Percentiles rank a stretch among this genome's conserved stretches.
These are phyloP conservation scores for Abramis brama DNA, from an alignment of 2,113 vertebrate genomes.

Conservation along the genomic window DNA sequence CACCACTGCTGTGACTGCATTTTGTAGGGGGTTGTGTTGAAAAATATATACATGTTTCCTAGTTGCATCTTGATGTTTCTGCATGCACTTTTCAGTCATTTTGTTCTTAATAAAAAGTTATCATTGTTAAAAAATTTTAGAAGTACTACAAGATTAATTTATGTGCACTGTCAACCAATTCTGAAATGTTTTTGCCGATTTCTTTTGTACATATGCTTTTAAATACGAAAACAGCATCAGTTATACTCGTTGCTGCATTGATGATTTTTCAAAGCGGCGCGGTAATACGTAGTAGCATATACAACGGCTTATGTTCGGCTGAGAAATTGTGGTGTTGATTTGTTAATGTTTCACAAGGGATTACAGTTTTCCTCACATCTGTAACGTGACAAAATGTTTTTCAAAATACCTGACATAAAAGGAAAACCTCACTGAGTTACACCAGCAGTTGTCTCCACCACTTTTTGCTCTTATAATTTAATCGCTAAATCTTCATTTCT, in stretches of 20 bases:
- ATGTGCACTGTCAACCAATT: conserved; percentile 61
- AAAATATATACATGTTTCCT: conserved; percentile 52
- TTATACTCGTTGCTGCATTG: conserved; percentile 43
- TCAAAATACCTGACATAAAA: neutral
- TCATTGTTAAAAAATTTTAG: conserved; percentile 51
- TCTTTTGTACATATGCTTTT: conserved; percentile 60
- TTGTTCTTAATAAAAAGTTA: conserved; percentile 64
- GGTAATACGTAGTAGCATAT: conserved; percentile 16
- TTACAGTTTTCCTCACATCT: neutral
- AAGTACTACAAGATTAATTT: conserved; percentile 61
- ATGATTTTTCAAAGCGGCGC: conserved; percentile 41
- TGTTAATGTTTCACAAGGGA: neutral
- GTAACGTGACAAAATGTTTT: neutral
- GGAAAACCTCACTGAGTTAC: conserved; percentile 56
- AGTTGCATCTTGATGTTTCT: conserved; percentile 67
- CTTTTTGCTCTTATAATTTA: neutral
- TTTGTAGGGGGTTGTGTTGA: conserved; percentile 59
- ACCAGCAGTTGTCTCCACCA: conserved; percentile 43
- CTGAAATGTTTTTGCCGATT: conserved; percentile 56
- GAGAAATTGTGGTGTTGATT: conserved; percentile 27
- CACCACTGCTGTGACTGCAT: conserved; percentile 56
- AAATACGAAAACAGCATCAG: conserved; percentile 54
- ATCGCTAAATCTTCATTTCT: conserved; percentile 4
- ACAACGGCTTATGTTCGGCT: neutral
- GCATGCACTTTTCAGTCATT: conserved; percentile 72